Base-by-base conservation (phyloP, 2,797 vertebrate species). In the Lepidocolaptes lacrymiger region DNA sequence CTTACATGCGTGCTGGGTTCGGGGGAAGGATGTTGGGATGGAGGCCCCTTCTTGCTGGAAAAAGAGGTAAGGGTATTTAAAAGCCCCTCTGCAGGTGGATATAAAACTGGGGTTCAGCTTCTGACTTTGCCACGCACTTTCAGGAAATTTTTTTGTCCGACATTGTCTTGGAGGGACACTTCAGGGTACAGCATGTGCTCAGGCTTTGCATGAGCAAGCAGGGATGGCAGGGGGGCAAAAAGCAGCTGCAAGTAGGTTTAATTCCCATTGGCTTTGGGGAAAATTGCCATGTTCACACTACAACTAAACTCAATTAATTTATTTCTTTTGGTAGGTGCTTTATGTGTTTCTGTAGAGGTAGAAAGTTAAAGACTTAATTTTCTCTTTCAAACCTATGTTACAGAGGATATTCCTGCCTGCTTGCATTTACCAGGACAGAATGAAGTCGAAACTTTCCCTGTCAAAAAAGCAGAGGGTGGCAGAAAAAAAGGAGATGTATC, bases 381-480 rank as follows among this genome's bases (percentile, higher is more conserved):
- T 58, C 34, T 48, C 30, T n/a, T 12, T 17, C 37, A 8, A 37
- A 24, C 28, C 26, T 73, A 48, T 6, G n/a, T 86, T 89, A 68
- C 41, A 27, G 63, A 69, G n/a, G n/a, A 22, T 48, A 44, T 80
- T 93, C 21, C 66, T 66, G 5, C 56, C 67, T 67, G 66, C 18
- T 64, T 64, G 75, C 46, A 41, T 56, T 73, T 89, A 49, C 22
- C 24, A 61, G 44, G 64, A 84, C 3, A 21, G 56, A 72, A 90
- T 24, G 46, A 87, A 88, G 66, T 74, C 49, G 72, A 89, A 96
- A 97, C 86, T 96, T 97, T 92, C 83, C 63, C 64, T 67, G 54
- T 72, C 37, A 62, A 82, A 82, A 82, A 89, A 58, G n/a, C 55
- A 71, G 69, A 0, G 51, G 46, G 67, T 62, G 67, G 46, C 55